Evolutionary conservation across 1,140 invertebrate genomes (phyloP).

Genomic region (Drosophila repleta): DNA sequence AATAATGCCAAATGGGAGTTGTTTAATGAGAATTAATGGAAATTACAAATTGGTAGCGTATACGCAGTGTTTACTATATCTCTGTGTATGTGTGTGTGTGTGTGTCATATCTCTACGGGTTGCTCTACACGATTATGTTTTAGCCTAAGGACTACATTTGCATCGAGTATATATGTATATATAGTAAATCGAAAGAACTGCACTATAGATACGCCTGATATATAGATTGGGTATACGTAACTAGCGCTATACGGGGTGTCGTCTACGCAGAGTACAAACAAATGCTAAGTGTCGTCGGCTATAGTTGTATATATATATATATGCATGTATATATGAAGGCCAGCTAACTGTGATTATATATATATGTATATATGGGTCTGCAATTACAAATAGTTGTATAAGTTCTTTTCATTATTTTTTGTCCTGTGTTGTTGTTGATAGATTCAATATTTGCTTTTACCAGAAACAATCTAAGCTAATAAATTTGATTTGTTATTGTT

Average conservation of each 20-base stretch:
- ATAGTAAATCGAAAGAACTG: conserved; percentile 26
- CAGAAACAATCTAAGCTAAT: conserved; percentile 59
- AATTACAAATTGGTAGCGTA: conserved; percentile 2
- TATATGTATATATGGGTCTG: conserved; percentile 24
- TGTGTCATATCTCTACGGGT: conserved; percentile 41
- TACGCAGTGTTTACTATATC: conserved; percentile 10
- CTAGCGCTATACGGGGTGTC: conserved; percentile 15
- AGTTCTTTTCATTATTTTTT: conserved; percentile 18
- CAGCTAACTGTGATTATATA: conserved; percentile 39
- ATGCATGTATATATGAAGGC: neutral
- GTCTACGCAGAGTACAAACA: neutral
- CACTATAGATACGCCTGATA: conserved; percentile 21
- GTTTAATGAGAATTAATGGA: conserved; percentile 42
- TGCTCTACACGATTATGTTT: conserved; percentile 32
- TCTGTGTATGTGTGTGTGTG: conserved; percentile 8
- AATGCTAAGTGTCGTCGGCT: conserved; percentile 2
- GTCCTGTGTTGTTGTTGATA: conserved; percentile 23
- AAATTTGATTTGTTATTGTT: conserved; percentile 35
- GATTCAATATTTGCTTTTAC: conserved; percentile 46
- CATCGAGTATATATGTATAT: conserved; percentile 17
- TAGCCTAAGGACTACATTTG: conserved; percentile 33
- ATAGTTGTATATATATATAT: too few species aligned
- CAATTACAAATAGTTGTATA: conserved; percentile 47
- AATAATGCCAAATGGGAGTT: conserved; percentile 60
- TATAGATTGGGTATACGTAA: conserved; percentile 9